phyloP scores from a whole-genome alignment of 2,888 invertebrate species.

The Pseudococcus longispinus region DNA sequence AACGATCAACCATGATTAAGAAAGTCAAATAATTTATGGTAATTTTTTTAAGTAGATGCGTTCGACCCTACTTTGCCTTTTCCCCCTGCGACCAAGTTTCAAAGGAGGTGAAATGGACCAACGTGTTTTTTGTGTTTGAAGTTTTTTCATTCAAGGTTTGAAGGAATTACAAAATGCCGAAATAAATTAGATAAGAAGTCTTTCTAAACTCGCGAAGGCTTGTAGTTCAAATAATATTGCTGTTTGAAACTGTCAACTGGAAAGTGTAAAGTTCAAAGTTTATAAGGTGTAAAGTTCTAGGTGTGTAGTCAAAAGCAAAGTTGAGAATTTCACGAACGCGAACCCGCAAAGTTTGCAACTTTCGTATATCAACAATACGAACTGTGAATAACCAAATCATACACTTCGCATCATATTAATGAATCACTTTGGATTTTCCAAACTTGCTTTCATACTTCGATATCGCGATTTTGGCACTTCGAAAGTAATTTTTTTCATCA shows the following conservation, averaged over 20 bases:
- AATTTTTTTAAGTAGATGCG: conserved; percentile 18
- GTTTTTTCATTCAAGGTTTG: not conserved
- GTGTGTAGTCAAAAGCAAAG: too few species aligned
- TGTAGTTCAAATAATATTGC: not conserved
- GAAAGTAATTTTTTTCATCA: too few species aligned
- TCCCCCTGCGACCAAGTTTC: not conserved
- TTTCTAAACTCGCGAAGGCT: not conserved
- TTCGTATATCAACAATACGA: too few species aligned
- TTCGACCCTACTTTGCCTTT: not conserved
- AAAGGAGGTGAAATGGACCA: not conserved
- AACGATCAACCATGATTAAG: conserved; percentile 30
- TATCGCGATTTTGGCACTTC: too few species aligned
- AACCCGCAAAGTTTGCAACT: too few species aligned
- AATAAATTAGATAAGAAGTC: not conserved
- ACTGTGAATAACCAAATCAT: too few species aligned
- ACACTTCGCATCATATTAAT: too few species aligned
- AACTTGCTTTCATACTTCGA: too few species aligned
- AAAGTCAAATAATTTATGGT: conserved; percentile 34
- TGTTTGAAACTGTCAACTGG: not conserved
- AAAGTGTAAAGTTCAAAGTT: not conserved
- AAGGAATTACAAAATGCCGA: not conserved
- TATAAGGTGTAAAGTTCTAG: too few species aligned
- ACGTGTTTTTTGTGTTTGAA: not conserved
- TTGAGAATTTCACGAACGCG: too few species aligned
- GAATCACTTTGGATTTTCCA: too few species aligned